Evolutionary conservation across 35 echinoderm and acorn worm species (phyloP).

Genomic region (Lytechinus variegatus): DNA sequence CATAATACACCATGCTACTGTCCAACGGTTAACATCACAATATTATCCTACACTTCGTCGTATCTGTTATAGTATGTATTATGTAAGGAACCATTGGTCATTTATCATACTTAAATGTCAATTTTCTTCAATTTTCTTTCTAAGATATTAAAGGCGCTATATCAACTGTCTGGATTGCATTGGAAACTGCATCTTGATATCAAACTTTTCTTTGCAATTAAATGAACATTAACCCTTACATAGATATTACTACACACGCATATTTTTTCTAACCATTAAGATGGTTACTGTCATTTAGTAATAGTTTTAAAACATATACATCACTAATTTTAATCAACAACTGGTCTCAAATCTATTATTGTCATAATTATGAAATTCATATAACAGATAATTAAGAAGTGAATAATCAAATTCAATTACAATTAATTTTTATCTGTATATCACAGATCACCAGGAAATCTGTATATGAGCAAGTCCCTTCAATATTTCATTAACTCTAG

Average conservation of each 20-base stretch:
- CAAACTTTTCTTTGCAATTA: too few relatives aligned
- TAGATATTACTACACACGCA: neutral
- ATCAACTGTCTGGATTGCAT: too few relatives aligned
- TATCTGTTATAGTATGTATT: neutral
- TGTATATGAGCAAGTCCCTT: neutral
- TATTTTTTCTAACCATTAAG: neutral
- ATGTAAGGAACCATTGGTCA: neutral
- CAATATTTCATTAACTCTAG: neutral
- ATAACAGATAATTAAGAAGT: neutral
- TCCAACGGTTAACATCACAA: neutral
- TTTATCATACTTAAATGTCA: neutral
- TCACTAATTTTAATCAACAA: neutral
- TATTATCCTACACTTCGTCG: neutral
- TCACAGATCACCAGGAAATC: neutral
- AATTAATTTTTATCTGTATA: neutral
- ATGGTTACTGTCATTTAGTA: neutral
- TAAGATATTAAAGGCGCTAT: too few relatives aligned
- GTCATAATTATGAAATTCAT: neutral
- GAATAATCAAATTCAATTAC: neutral
- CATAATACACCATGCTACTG: neutral
- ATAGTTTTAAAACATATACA: neutral
- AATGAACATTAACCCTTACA: too few relatives aligned
- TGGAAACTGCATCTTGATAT: too few relatives aligned
- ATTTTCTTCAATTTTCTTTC: neutral
- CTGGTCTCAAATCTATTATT: too few relatives aligned